Evolutionary conservation across 2,888 invertebrate species (phyloP).

Genomic region (Orthonychiurus folsomi): DNA sequence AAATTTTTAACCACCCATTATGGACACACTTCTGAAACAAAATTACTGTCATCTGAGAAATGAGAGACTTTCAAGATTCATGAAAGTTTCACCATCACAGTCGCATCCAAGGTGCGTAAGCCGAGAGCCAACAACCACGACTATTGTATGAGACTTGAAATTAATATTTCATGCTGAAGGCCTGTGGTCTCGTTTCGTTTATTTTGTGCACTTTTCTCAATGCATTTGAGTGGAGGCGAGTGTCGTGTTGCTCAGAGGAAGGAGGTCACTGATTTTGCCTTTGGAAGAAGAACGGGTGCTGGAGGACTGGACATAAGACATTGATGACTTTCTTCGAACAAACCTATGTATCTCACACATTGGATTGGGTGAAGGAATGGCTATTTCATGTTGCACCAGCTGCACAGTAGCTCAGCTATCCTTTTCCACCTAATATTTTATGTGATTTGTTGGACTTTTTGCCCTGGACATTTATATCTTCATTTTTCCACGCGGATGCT

Average conservation of each 20-base stretch:
- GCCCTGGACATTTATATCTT: constrained; percentile 21
- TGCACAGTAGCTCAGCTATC: not conserved
- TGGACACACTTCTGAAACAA: constrained; percentile 12
- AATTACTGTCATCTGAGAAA: constrained; percentile 16
- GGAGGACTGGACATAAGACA: not conserved
- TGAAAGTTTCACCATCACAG: constrained; percentile 9
- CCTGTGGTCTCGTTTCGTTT: not conserved
- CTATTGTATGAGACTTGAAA: not conserved
- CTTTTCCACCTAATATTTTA: constrained; percentile 21
- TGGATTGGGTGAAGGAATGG: not conserved
- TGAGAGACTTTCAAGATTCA: constrained; percentile 17
- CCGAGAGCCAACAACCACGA: too few relatives aligned
- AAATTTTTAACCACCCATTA: constrained; percentile 17
- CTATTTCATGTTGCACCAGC: not conserved
- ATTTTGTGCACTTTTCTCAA: too few relatives aligned
- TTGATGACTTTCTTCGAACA: not conserved
- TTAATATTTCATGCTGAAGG: not conserved
- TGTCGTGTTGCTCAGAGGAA: too few relatives aligned
- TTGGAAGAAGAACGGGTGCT: too few relatives aligned
- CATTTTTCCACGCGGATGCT: constrained; percentile 20
- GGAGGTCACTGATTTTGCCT: too few relatives aligned
- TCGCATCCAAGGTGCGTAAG: not conserved
- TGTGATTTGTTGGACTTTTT: constrained; percentile 24
- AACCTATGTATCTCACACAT: not conserved
- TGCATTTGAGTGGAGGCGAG: not conserved